A percentile compares a stretch with the other conserved stretches of the same genome.
Conservation (phyloP, 1,140 invertebrate species). For the Nasonia longicornis region DNA sequence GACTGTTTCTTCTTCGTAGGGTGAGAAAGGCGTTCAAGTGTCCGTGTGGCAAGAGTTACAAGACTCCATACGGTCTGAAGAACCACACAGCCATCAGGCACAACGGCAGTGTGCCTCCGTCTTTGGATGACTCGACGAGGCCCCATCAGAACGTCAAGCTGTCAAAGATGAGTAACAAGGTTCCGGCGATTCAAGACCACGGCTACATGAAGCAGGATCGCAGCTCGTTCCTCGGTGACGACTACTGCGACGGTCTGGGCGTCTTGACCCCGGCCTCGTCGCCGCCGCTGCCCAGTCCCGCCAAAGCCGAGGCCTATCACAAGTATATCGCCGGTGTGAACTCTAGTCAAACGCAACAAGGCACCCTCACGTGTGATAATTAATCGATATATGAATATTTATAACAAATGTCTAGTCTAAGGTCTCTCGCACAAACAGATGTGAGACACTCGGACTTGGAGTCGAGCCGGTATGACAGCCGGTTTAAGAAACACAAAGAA, state of each 20-base stretch:
- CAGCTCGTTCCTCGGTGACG: background rate
- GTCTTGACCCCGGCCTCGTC: conserved; percentile 71
- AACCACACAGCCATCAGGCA: conserved; percentile 76
- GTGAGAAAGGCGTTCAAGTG: conserved; percentile 83
- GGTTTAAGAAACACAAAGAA: background rate
- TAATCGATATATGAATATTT: conserved; percentile 16
- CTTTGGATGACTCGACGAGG: background rate
- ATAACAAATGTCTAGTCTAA: background rate
- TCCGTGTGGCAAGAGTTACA: conserved; percentile 86
- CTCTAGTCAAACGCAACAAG: conserved; percentile 47
- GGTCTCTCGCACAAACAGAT: background rate
- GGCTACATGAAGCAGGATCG: conserved; percentile 58
- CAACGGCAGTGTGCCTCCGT: conserved; percentile 55
- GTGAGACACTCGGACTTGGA: background rate
- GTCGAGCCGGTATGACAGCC: conserved; percentile 14
- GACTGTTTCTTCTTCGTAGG: conserved; percentile 65
- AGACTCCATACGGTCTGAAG: conserved; percentile 80
- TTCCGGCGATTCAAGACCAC: conserved; percentile 62
- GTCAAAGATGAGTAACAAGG: conserved; percentile 54
- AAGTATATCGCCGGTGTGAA: conserved; percentile 51
- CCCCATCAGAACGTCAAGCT: conserved; percentile 46
- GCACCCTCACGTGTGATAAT: conserved; percentile 22
- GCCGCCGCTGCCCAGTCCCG: conserved; percentile 51
- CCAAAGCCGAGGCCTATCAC: conserved; percentile 31
- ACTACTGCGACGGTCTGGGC: conserved; percentile 57